A percentile compares a stretch with the other conserved stretches of the same genome.
phyloP scores from a whole-genome alignment of 2,797 vertebrate genomes.

The Psittacula echo region DNA sequence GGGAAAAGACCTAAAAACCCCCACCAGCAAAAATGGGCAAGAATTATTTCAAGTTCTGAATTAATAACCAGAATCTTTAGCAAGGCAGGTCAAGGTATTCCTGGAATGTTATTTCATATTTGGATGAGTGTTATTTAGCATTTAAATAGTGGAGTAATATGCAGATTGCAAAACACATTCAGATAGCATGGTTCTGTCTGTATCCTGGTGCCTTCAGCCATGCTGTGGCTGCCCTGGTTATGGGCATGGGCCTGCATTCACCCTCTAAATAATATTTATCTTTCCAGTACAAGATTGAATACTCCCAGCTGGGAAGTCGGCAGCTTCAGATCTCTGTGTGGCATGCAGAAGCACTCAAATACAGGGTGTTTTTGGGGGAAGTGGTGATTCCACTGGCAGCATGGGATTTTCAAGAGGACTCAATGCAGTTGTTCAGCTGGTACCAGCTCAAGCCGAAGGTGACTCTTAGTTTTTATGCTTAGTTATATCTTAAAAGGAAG shows the following conservation, averaged over 20 bases:
- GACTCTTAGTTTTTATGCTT: background rate
- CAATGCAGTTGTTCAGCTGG: constrained; percentile 76
- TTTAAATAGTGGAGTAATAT: background rate
- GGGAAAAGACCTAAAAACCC: rapidly evolving
- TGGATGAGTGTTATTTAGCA: background rate
- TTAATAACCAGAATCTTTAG: background rate
- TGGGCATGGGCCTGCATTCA: background rate
- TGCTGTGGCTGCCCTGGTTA: background rate
- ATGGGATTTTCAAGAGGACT: constrained; percentile 81
- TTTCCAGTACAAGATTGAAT: constrained; percentile 82
- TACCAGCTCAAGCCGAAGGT: constrained; percentile 87
- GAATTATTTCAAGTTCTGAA: background rate
- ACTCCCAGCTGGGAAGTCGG: constrained; percentile 78
- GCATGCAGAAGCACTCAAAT: constrained; percentile 84
- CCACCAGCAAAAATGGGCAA: background rate
- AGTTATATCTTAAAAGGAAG: background rate
- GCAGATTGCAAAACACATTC: background rate
- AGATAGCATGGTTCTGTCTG: background rate
- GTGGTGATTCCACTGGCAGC: constrained; percentile 83
- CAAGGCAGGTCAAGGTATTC: background rate
- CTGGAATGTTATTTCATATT: background rate
- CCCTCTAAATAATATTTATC: background rate
- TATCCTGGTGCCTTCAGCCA: background rate
- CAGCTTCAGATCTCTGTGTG: constrained; percentile 87
- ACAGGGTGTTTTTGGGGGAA: constrained; percentile 88